Percentiles rank a stretch among this genome's conserved stretches.
Evolutionary conservation across 2,888 invertebrate species (phyloP).

Genomic region (Spicauda simplicius): DNA sequence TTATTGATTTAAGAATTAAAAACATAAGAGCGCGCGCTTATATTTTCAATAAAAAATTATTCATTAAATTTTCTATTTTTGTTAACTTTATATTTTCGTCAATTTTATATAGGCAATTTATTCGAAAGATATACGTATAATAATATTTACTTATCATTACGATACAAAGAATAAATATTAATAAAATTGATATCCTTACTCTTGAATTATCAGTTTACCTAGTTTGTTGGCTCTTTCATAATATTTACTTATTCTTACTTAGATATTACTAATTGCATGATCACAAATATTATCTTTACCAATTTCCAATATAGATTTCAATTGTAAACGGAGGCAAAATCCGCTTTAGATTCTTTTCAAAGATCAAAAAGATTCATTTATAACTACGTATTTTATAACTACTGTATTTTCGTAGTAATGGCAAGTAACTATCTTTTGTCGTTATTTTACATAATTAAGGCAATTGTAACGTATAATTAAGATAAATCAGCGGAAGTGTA

Average conservation of each 20-base stretch:
- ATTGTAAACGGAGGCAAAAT: not conserved
- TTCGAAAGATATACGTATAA: no score
- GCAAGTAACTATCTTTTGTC: slow-evolving; percentile 15
- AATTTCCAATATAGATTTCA: not conserved
- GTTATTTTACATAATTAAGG: slow-evolving; percentile 8
- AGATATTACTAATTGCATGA: not conserved
- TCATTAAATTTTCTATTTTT: no score
- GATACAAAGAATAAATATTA: not conserved
- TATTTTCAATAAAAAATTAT: no score
- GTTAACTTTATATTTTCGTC: no score
- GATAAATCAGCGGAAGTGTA: slow-evolving; percentile 30
- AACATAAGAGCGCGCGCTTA: no score
- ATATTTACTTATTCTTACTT: not conserved
- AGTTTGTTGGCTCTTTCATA: not conserved
- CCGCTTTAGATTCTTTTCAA: not conserved
- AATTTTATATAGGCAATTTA: no score
- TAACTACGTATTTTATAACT: not conserved
- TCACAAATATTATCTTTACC: not conserved
- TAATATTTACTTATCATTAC: not conserved
- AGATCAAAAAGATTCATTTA: not conserved
- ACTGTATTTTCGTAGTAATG: not conserved
- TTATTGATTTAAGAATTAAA: no score
- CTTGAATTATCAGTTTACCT: not conserved
- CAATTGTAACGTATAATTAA: not conserved
- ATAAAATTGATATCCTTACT: not conserved